phyloP scores from a whole-genome alignment of 2,797 vertebrate species.

The Psittacula echo region DNA sequence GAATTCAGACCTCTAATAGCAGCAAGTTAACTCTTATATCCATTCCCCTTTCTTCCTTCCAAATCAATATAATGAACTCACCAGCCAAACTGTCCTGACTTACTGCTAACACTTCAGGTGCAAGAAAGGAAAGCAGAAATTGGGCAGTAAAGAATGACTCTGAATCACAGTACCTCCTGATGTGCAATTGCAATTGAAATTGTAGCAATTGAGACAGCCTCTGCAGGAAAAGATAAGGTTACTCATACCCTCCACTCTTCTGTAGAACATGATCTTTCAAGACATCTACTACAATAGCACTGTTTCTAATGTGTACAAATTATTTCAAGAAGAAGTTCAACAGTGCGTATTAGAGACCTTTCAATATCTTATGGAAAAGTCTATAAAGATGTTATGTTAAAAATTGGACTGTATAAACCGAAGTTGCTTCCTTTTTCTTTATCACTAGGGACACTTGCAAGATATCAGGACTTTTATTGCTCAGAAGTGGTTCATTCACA shows the following conservation, averaged over 20 bases:
- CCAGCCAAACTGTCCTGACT: not conserved
- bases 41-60: not conserved
- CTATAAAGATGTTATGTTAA: not conserved
- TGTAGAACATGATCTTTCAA: not conserved
- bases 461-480: not conserved
- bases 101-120: not conserved
- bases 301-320: not conserved
- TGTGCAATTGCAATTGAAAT: not conserved
- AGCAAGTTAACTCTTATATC: not conserved
- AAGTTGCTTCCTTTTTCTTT: not conserved
- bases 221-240: not conserved
- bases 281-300: not conserved
- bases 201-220: not conserved
- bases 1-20: not conserved
- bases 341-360: not conserved
- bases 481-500: not conserved
- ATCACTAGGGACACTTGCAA: not conserved
- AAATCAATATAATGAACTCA: not conserved
- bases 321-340: constrained; percentile 13
- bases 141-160: not conserved
- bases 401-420: not conserved
- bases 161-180: not conserved
- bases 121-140: not conserved
- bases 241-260: not conserved
- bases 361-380: not conserved